These are phyloP conservation scores for Amphiprion clarkii DNA, from an alignment of 2,797 vertebrate genomes.

Conservation along the genomic window DNA sequence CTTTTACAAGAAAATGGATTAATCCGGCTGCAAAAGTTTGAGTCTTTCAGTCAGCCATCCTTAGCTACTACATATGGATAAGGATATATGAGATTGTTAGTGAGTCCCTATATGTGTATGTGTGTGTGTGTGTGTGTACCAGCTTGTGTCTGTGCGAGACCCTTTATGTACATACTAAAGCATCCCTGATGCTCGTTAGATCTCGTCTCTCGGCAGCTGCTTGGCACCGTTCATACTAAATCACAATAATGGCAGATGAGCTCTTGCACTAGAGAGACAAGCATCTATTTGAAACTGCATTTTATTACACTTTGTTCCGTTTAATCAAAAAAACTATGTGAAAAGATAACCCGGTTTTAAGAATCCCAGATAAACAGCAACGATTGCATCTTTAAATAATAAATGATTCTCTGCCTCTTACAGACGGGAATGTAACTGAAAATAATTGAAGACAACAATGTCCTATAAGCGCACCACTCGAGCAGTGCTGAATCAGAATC, in stretches of 20 bases:
- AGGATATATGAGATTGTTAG: conserved; percentile 63
- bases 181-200: conserved; percentile 83
- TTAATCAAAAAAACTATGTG: conserved; percentile 84
- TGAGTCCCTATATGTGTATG: conserved; percentile 59
- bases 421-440: conserved; percentile 84
- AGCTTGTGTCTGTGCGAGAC: conserved; percentile 67
- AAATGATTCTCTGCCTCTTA: conserved; percentile 87
- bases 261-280: conserved; percentile 74
- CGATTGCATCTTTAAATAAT: conserved; percentile 90
- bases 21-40: conserved; percentile 80
- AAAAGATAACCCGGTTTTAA: conserved; percentile 85
- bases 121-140: conserved; percentile 55
- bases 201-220: conserved; percentile 78
- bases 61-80: conserved; percentile 78
- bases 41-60: conserved; percentile 76
- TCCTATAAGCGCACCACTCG: conserved; percentile 85
- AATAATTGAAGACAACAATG: conserved; percentile 91
- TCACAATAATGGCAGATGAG: conserved; percentile 84
- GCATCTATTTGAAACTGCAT: conserved; percentile 81
- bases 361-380: conserved; percentile 87
- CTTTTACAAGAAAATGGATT: conserved; percentile 80
- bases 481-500: conserved; percentile 87
- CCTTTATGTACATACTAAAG: conserved; percentile 84
- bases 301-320: conserved; percentile 88
- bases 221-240: conserved; percentile 82